Percentiles rank a stretch among this genome's conserved stretches.
Conservation (phyloP, 2,113 vertebrate genomes). For the Hypocryptadius cinnamomeus region DNA sequence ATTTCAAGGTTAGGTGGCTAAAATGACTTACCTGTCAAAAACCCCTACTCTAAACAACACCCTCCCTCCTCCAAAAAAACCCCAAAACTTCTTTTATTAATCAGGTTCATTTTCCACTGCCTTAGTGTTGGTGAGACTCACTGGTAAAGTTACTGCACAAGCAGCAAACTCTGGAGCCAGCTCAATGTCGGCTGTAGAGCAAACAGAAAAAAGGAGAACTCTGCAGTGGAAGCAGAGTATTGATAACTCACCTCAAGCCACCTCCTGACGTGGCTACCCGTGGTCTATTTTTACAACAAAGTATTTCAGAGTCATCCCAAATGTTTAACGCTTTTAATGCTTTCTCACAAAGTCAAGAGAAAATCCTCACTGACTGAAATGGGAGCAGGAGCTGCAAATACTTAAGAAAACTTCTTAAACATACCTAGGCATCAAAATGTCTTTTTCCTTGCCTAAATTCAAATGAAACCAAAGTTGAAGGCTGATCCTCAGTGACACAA, state of each 20-base stretch:
- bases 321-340: neutral
- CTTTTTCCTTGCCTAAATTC: neutral
- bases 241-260: neutral
- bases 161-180: neutral
- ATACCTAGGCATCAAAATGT: neutral
- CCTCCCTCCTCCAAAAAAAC: neutral
- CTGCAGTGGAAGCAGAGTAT: neutral
- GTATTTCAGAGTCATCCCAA: neutral
- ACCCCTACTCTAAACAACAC: neutral
- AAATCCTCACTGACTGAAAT: neutral
- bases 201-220: neutral
- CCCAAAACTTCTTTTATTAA: neutral
- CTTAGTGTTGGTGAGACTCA: neutral
- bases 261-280: neutral
- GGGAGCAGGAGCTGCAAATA: neutral
- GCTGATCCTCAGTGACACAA: neutral
- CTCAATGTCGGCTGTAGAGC: fast-evolving
- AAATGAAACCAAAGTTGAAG: neutral
- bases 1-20: neutral
- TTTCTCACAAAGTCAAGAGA: neutral
- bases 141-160: neutral
- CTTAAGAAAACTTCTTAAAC: neutral
- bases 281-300: neutral
- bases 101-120: neutral
- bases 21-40: neutral